Base-by-base conservation (phyloP, 2,888 invertebrate species). In the Melieria picta region DNA sequence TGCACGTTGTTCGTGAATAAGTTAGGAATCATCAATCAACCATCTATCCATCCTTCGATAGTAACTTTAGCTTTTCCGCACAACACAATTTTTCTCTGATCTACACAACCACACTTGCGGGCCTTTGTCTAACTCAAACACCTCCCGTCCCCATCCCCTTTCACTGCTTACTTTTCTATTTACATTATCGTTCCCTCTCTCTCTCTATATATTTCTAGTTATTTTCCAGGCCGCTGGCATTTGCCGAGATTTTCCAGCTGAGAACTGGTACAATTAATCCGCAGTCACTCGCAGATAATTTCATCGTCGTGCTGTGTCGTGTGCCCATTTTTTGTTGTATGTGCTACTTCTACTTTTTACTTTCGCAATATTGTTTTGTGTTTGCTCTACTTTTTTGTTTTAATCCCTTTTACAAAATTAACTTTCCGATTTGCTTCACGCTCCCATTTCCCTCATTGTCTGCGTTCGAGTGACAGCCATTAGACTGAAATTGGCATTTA, bases 211-310 rank as follows among this genome's bases (percentile, higher is more conserved):
- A 1, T n/a, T 52, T 52, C n/a, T 7, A 6, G 52, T n/a, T n/a
- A 5, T 52, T 5, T 52, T n/a, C 52, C 11, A 52, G 9, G 11
- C 13, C n/a, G 11, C 11, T 52, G 52, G 11, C 13, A 13, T 52
- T 52, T 13, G n/a, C 5, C 4, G 13, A 52, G 52, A 52, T n/a
- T n/a, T 45, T 7, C 45, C 16, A 61, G 45, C 45, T 11, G n/a
- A 30, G 13, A 57, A 16, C 13, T 16, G 9, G 16, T 13, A 13
- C 13, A 42, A 43, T 42, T 61, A 47, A 62, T 47, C 46, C 47
- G 48, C 7, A 62, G 62, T 62, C 62, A 62, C 47, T 62, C 48
- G 62, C 48, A 62, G 62, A 46, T 47, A 62, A 62, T 62, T 46
- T 47, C 48, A 42, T 42, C 30, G 30, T 30, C 30, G 30, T 30